A percentile compares a stretch with the other conserved stretches of the same genome.
Conservation (phyloP, 1,140 invertebrate genomes). For the Drosophila ambigua region DNA sequence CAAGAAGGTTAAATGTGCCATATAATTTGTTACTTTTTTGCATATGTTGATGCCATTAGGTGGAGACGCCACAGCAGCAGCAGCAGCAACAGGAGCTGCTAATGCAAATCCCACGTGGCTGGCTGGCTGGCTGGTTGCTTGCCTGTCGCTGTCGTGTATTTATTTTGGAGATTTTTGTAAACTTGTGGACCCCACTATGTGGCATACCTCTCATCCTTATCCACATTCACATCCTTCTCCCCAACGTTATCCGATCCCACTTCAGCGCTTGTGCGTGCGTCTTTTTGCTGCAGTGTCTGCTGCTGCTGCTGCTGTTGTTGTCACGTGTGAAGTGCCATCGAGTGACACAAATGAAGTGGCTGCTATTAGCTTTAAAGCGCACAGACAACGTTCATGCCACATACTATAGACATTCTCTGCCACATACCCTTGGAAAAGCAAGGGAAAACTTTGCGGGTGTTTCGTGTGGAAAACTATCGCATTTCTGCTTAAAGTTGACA, state of each 20-base stretch:
- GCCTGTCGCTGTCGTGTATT: slow-evolving; percentile 45
- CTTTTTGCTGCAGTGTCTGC: slow-evolving; percentile 43
- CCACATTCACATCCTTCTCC: slow-evolving; percentile 2
- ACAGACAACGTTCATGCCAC: slow-evolving; percentile 23
- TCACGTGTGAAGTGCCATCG: slow-evolving; percentile 79
- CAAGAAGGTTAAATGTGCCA: slow-evolving; percentile 46
- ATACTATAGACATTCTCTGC: neutral
- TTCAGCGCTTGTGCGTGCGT: slow-evolving; percentile 24
- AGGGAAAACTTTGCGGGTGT: slow-evolving; percentile 13
- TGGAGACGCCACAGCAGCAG: neutral
- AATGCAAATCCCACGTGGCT: slow-evolving; percentile 72
- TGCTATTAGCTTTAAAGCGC: slow-evolving; percentile 77
- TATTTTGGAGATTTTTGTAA: slow-evolving; percentile 72
- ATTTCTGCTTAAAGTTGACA: neutral
- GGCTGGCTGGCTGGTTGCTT: slow-evolving; percentile 1
- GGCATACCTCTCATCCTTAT: too few species aligned
- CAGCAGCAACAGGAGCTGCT: slow-evolving; percentile 36
- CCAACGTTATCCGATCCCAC: slow-evolving; percentile 2
- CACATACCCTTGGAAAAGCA: slow-evolving; percentile 12
- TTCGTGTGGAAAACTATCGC: neutral
- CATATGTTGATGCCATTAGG: slow-evolving; percentile 55
- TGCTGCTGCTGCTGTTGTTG: slow-evolving; percentile 58
- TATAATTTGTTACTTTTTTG: slow-evolving; percentile 52
- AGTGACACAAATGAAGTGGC: slow-evolving; percentile 80
- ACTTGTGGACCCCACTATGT: slow-evolving; percentile 34